phyloP scores from a whole-genome alignment of 2,888 invertebrate species.

The Ferrisia virgata region DNA sequence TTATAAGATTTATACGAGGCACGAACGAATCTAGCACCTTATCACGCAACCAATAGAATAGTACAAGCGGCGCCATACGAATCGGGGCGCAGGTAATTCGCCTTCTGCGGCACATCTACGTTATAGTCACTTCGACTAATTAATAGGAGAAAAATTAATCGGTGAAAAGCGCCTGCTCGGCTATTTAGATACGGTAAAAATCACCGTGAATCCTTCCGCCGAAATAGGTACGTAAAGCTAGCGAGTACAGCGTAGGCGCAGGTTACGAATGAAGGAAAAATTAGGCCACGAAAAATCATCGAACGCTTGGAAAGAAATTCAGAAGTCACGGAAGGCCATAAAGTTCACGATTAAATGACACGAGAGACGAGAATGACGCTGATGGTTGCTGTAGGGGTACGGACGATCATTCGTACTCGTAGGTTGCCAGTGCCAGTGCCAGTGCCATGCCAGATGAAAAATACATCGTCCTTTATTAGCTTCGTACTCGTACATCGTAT shows the following conservation, averaged over 20 bases:
- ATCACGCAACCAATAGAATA: not conserved
- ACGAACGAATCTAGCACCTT: not conserved
- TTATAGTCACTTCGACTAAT: not conserved
- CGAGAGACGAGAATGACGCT: not conserved
- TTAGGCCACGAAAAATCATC: not conserved
- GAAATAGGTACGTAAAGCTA: not conserved
- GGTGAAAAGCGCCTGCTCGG: not conserved
- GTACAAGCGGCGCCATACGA: not conserved
- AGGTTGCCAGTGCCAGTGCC: no score
- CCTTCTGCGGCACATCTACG: not conserved
- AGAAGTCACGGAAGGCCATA: not conserved
- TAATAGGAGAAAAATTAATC: not conserved
- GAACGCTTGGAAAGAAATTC: not conserved
- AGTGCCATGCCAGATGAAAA: not conserved
- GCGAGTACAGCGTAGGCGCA: not conserved
- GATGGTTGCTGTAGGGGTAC: not conserved
- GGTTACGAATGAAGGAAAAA: not conserved
- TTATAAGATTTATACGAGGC: not conserved
- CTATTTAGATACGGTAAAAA: not conserved
- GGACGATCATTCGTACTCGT: no score
- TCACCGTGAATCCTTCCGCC: conserved; percentile 1
- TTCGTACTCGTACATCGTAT: no score
- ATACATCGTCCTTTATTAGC: not conserved
- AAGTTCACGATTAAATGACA: not conserved
- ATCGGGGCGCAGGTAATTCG: no score